A percentile compares a stretch with the other conserved stretches of the same genome.
Evolutionary conservation across 1,140 invertebrate species (phyloP).

Genomic region (Drosophila ambigua): DNA sequence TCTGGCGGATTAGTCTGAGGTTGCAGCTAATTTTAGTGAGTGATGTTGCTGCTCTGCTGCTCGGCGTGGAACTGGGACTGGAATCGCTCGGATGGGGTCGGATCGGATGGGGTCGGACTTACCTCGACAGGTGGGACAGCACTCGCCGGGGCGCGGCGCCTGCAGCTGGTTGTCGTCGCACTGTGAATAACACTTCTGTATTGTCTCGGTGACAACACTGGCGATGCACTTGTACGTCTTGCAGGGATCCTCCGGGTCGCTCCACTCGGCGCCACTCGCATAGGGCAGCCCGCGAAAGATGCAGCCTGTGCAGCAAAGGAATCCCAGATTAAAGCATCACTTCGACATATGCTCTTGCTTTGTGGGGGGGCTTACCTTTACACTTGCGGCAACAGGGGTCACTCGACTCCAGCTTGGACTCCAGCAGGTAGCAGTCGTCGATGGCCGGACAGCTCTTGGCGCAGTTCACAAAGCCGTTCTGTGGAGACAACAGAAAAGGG

Average conservation of each 20-base stretch:
- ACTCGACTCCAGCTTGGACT: conserved; percentile 84
- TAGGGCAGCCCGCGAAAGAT: conserved; percentile 89
- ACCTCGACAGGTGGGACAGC: conserved; percentile 93
- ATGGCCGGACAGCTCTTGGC: conserved; percentile 87
- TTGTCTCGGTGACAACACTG: conserved; percentile 92
- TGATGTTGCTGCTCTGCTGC: conserved; percentile 44
- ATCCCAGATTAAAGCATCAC: neutral
- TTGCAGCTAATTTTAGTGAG: conserved; percentile 69
- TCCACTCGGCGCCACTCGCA: conserved; percentile 91
- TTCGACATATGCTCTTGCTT: neutral
- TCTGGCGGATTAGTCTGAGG: conserved; percentile 53
- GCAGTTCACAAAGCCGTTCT: conserved; percentile 91
- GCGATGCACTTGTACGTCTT: conserved; percentile 90
- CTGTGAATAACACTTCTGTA: conserved; percentile 91
- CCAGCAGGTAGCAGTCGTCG: conserved; percentile 88
- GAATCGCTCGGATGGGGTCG: conserved; percentile 4
- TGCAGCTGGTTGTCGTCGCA: conserved; percentile 88
- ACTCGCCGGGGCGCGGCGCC: conserved; percentile 89
- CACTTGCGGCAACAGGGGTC: conserved; percentile 88
- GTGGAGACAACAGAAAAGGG: conserved; percentile 63
- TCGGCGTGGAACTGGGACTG: conserved; percentile 19
- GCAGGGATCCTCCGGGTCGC: conserved; percentile 89
- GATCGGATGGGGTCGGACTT: conserved; percentile 47
- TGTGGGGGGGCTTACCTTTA: conserved; percentile 86
- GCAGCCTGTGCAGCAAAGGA: conserved; percentile 87